Percentiles rank a stretch among this genome's conserved stretches.
phyloP scores from a whole-genome alignment of 2,888 invertebrate species.

The Athetis lepigone region DNA sequence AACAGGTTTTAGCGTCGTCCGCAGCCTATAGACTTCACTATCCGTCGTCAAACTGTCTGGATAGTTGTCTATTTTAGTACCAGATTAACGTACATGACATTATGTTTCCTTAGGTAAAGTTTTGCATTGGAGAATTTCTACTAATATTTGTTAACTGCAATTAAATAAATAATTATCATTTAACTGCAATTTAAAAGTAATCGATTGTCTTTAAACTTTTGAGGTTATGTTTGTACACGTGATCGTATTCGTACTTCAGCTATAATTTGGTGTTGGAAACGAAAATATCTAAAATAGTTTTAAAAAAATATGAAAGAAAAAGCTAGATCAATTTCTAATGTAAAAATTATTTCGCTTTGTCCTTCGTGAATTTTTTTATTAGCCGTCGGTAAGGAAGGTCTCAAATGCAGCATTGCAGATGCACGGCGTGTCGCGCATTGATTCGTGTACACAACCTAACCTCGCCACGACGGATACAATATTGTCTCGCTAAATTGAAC shows the following conservation, averaged over 20 bases:
- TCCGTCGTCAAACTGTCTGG: no score
- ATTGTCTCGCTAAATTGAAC: slow-evolving; percentile 1
- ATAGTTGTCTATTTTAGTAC: no score
- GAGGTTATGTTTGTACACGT: slow-evolving; percentile 49
- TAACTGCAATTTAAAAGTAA: no score
- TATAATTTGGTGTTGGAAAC: background rate
- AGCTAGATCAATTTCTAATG: no score
- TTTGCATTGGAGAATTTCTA: no score
- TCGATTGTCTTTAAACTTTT: background rate
- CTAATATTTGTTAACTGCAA: no score
- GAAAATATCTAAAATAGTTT: slow-evolving; percentile 8
- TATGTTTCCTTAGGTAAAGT: no score
- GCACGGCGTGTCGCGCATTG: slow-evolving; percentile 46
- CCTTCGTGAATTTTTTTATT: slow-evolving; percentile 5
- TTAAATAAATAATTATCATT: no score
- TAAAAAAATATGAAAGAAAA: background rate
- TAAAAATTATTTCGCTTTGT: no score
- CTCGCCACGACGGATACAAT: background rate
- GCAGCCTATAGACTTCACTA: no score
- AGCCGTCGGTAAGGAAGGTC: slow-evolving; percentile 19
- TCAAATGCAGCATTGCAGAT: slow-evolving; percentile 62
- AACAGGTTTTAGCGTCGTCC: no score
- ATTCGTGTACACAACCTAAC: slow-evolving; percentile 39
- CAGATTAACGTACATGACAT: no score
- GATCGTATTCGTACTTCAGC: background rate